Evolutionary conservation across 2,888 invertebrate genomes (phyloP).

Genomic region (Linyphia triangularis): DNA sequence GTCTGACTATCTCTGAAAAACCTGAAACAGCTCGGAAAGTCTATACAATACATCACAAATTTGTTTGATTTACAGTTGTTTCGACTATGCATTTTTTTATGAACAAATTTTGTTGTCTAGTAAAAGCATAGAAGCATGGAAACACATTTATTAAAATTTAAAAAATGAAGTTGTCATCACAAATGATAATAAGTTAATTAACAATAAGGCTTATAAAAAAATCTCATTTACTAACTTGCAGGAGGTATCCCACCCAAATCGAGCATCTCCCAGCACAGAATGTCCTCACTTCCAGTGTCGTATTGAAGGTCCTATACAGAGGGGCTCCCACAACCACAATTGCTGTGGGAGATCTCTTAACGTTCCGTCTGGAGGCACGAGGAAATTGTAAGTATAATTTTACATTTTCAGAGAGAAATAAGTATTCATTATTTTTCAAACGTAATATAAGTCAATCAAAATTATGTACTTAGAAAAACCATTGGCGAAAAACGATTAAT

Average conservation of each 20-base stretch:
- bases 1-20: no score
- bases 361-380: constrained; percentile 92
- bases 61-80: no score
- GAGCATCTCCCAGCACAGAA: constrained; percentile 95
- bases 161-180: not conserved
- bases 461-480: no score
- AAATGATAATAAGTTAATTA: not conserved
- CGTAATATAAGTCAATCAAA: no score
- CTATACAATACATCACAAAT: no score
- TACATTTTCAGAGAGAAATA: no score
- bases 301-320: constrained; percentile 91
- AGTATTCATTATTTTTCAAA: no score
- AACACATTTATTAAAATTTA: not conserved
- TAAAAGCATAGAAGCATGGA: not conserved
- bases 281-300: constrained; percentile 91
- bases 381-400: constrained; percentile 83
- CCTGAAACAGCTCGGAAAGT: no score
- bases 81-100: no score
- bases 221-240: constrained; percentile 39
- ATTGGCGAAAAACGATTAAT: no score
- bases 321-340: constrained; percentile 95
- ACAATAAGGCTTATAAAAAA: not conserved
- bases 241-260: constrained; percentile 91
- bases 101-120: not conserved
- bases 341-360: constrained; percentile 94